Percentiles rank a stretch among this genome's conserved stretches.
Evolutionary conservation across 1,140 invertebrate genomes (phyloP).

Genomic region (Nilaparvata lugens): DNA sequence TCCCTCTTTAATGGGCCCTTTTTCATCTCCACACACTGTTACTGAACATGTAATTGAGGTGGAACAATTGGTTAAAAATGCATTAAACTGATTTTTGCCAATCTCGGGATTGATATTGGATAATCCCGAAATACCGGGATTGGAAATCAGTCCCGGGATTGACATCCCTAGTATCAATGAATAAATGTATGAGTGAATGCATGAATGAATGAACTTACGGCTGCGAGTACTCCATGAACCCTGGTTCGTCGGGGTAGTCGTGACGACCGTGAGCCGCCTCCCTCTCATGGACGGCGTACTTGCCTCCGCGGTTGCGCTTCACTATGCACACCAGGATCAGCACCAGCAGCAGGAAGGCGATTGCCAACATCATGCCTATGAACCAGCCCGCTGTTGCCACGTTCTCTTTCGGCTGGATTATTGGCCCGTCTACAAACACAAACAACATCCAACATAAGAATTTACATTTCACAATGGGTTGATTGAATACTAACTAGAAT

Average conservation of each 20-base stretch:
- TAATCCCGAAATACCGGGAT: too few relatives aligned
- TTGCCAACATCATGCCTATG: slow-evolving; percentile 91
- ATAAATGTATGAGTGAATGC: slow-evolving; percentile 8
- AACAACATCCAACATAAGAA: too few relatives aligned
- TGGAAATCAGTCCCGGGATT: too few relatives aligned
- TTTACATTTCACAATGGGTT: too few relatives aligned
- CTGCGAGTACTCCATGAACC: slow-evolving; percentile 92
- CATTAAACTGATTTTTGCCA: too few relatives aligned
- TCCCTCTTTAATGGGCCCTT: too few relatives aligned
- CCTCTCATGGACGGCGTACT: slow-evolving; percentile 90
- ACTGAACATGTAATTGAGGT: too few relatives aligned
- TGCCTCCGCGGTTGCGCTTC: slow-evolving; percentile 87
- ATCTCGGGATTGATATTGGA: too few relatives aligned
- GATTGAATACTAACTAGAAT: too few relatives aligned
- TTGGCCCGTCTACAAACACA: slow-evolving; percentile 53
- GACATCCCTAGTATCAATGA: too few relatives aligned
- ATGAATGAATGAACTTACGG: slow-evolving; percentile 55
- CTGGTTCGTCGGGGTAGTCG: slow-evolving; percentile 81
- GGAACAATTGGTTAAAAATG: too few relatives aligned
- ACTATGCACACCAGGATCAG: slow-evolving; percentile 90
- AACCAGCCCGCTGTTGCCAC: slow-evolving; percentile 90
- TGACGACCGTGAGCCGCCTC: slow-evolving; percentile 85
- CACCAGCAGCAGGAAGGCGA: slow-evolving; percentile 84
- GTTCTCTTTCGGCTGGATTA: slow-evolving; percentile 59
- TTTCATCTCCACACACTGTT: too few relatives aligned